Evolutionary conservation across 2,113 vertebrate species (phyloP), one percentile per base, ranked within the genome.

Genomic region (Dicrurus megarhynchus): DNA sequence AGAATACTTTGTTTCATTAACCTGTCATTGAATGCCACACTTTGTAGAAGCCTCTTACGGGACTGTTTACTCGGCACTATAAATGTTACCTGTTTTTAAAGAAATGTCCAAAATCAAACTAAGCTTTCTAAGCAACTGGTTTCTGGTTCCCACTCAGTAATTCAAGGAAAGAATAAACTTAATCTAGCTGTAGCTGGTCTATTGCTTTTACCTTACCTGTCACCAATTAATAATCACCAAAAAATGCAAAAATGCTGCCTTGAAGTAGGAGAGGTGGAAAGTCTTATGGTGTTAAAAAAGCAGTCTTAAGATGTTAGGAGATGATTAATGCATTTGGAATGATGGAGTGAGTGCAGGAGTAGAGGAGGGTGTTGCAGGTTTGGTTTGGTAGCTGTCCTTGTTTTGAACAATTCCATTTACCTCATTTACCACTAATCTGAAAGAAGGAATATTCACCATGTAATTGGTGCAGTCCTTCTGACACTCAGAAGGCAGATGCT

Each of bases 1-100:
- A 44, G 33, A 53, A 44, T 59, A 30, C 21, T 59, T 67, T 1
- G 3, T 83, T 89, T 76, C 32, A 7, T 57, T 76, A 56, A 41
- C 9, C 12, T 69, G 0, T 64, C 7, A 8, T 17, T 17, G 9
- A n/a, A 6, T 42, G 20, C 32, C 49, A 15, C 8, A 5, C 57
- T 65, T 75, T 28, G 33, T 47, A 41, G 23, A 42, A 33, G 8
- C 14, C 9, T 24, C 12, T 33, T 67, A 42, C 3, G 49, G 47
- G 15, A 18, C 10, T 56, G 9, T 23, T 60, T 70, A n/a, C 11
- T 60, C 0, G 0, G 8, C 7, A 4, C 50, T 60, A 3, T n/a
- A 65, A 27, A 74, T 87, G 32, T 60, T 50, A 78, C 6, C 30
- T 46, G 14, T 69, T 79, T 91, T 73, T 68, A 52, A 79, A 79